These are phyloP conservation scores for Melanchra persicariae DNA, from an alignment of 2,888 invertebrate genomes.

Conservation along the genomic window DNA sequence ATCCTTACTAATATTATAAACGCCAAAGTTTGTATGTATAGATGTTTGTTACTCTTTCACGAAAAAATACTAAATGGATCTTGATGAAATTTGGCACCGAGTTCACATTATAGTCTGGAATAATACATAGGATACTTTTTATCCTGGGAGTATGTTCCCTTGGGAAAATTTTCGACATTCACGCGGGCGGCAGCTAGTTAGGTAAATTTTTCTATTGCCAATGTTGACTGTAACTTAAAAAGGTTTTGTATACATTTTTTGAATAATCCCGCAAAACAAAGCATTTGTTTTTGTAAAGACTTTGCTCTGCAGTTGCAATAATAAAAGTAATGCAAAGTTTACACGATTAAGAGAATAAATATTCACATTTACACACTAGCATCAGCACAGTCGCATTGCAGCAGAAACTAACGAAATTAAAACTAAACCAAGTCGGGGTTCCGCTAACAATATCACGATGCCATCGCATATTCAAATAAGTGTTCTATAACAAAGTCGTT, in stretches of 20 bases:
- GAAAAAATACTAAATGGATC: no score
- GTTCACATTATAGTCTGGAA: no score
- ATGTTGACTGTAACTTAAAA: no score
- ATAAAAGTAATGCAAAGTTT: constrained; percentile 18
- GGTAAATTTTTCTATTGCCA: no score
- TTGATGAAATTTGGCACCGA: no score
- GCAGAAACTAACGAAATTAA: constrained; percentile 41
- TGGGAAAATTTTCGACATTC: no score
- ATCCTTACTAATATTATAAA: no score
- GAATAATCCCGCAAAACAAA: not conserved
- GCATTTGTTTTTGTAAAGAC: constrained; percentile 3
- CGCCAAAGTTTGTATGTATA: no score
- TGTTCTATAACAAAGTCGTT: constrained; percentile 13
- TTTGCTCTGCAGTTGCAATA: constrained; percentile 9
- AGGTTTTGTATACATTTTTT: not conserved
- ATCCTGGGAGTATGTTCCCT: no score
- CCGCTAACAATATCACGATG: constrained; percentile 13
- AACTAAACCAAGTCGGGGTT: constrained; percentile 18
- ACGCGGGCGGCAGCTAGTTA: no score
- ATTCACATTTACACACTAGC: constrained; percentile 37
- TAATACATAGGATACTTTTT: no score
- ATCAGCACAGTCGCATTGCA: constrained; percentile 48
- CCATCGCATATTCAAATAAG: not conserved
- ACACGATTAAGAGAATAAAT: constrained; percentile 40
- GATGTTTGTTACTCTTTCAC: no score